Evolutionary conservation across 2,113 vertebrate species (phyloP).

Genomic region (Petromus typicus): DNA sequence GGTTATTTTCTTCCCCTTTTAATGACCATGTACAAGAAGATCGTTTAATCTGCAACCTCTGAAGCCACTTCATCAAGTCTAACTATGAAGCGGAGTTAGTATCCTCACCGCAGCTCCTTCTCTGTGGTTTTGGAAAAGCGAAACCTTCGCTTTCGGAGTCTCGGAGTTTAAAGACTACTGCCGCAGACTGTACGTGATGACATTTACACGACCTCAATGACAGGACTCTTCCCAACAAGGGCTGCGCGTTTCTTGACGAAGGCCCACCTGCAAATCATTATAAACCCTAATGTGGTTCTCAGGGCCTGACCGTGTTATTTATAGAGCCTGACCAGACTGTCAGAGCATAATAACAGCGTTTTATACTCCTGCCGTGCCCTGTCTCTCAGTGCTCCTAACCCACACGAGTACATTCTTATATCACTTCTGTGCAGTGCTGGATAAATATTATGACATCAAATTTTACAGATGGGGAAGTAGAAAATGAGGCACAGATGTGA

Average conservation of each 20-base stretch:
- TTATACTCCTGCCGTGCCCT: conserved; percentile 72
- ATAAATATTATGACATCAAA: conserved; percentile 81
- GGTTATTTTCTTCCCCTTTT: conserved; percentile 19
- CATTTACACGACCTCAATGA: conserved; percentile 70
- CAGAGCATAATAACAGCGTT: conserved; percentile 74
- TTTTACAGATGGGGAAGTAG: conserved; percentile 74
- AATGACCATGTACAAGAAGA: conserved; percentile 35
- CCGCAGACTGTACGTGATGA: conserved; percentile 69
- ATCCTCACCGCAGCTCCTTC: conserved; percentile 23
- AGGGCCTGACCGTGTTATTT: conserved; percentile 74
- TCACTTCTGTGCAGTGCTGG: conserved; percentile 68
- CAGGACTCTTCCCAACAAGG: conserved; percentile 37
- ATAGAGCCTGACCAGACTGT: conserved; percentile 77
- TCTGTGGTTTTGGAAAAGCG: conserved; percentile 30
- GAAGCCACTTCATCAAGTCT: conserved; percentile 36
- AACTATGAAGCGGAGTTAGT: conserved; percentile 32
- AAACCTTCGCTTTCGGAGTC: conserved; percentile 58
- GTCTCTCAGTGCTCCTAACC: conserved; percentile 62
- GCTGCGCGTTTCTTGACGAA: neutral
- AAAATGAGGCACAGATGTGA: conserved; percentile 81
- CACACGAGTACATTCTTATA: conserved; percentile 70
- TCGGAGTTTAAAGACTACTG: conserved; percentile 63
- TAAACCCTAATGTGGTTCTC: conserved; percentile 52
- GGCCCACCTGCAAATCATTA: conserved; percentile 78
- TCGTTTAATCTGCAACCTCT: conserved; percentile 34